A percentile compares a stretch with the other conserved stretches of the same genome.
Conservation (phyloP, 2,113 vertebrate genomes). For the Lates calcarifer region DNA sequence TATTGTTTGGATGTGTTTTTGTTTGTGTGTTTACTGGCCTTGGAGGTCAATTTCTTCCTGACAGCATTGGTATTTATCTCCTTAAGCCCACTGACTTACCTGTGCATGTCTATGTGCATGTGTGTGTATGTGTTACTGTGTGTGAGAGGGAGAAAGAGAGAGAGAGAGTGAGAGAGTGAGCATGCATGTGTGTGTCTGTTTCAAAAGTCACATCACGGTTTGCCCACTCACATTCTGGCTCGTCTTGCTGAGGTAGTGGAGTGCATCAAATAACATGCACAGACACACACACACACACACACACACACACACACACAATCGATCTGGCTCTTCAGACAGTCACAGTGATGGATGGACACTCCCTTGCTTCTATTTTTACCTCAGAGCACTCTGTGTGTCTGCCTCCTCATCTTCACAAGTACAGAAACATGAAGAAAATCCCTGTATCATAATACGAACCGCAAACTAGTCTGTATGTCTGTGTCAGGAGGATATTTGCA, state of each 20-base stretch:
- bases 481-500: slow-evolving; percentile 5
- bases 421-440: slow-evolving; percentile 41
- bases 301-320: slow-evolving; percentile 52
- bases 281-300: slow-evolving; percentile 34
- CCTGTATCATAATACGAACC: slow-evolving; percentile 22
- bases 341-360: slow-evolving; percentile 75
- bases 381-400: slow-evolving; percentile 37
- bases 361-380: slow-evolving; percentile 75
- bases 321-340: slow-evolving; percentile 72
- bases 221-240: slow-evolving; percentile 62
- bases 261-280: slow-evolving; percentile 60
- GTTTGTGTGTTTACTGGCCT: slow-evolving; percentile 48
- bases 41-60: slow-evolving; percentile 44
- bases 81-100: slow-evolving; percentile 45
- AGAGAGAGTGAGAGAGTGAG: neutral
- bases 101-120: slow-evolving; percentile 11
- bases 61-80: slow-evolving; percentile 73
- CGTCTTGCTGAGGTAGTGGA: slow-evolving; percentile 59
- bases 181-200: slow-evolving; percentile 1
- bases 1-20: slow-evolving; percentile 11
- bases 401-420: slow-evolving; percentile 43
- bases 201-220: slow-evolving; percentile 61
- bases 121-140: slow-evolving; percentile 15
- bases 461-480: slow-evolving; percentile 1
- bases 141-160: neutral